A percentile compares a stretch with the other conserved stretches of the same genome.
These are phyloP conservation scores for Anableps anableps DNA, from an alignment of 2,797 vertebrate genomes.

Conservation along the genomic window DNA sequence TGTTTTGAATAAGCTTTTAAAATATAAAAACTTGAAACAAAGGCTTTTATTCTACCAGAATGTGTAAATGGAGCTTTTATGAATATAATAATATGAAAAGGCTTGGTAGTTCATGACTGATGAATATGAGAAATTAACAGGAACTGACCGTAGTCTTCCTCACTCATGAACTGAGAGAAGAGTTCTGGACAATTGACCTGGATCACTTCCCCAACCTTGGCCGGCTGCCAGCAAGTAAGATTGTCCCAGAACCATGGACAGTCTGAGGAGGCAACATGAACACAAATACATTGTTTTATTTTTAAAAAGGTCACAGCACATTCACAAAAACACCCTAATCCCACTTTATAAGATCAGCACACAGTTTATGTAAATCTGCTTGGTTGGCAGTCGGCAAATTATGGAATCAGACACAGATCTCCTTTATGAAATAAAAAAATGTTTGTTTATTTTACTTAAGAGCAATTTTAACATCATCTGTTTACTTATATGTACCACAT, in stretches of 20 bases:
- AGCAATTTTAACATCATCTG: too few relatives aligned
- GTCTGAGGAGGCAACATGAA: slow-evolving; percentile 69
- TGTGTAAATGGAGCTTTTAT: background rate
- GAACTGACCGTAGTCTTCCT: slow-evolving; percentile 82
- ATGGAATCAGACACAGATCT: background rate
- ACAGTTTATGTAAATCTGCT: background rate
- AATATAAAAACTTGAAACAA: background rate
- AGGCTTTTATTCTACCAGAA: background rate
- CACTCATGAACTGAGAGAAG: slow-evolving; percentile 86
- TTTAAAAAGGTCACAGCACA: background rate
- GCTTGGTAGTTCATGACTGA: background rate
- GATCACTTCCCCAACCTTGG: slow-evolving; percentile 86
- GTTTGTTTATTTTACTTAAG: background rate
- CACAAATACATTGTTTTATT: background rate
- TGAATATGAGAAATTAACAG: background rate
- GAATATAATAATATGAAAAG: background rate
- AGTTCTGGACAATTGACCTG: slow-evolving; percentile 90
- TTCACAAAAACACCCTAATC: background rate
- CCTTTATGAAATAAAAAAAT: background rate
- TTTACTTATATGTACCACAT: too few relatives aligned
- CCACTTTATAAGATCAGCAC: background rate
- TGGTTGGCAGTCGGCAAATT: background rate
- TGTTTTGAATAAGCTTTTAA: background rate
- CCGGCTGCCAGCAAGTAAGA: slow-evolving; percentile 92
- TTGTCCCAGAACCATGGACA: slow-evolving; percentile 97